These are phyloP conservation scores for Dermochelys coriacea DNA, from an alignment of 2,797 vertebrate genomes.

Conservation along the genomic window DNA sequence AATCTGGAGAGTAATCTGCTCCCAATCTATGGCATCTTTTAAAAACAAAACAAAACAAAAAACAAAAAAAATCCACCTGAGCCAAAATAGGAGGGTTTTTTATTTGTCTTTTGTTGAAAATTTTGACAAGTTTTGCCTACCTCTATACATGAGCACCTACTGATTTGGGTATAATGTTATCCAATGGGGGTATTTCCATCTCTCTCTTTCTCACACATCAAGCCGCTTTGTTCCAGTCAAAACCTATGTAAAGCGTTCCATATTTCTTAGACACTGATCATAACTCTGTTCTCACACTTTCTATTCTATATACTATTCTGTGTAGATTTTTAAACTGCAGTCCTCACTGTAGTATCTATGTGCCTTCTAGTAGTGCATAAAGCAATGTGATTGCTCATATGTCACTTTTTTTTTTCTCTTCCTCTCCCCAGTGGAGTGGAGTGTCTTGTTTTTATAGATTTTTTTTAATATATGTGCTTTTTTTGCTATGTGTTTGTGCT, in stretches of 20 bases:
- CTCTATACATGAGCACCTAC: background rate
- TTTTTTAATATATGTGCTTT: too few relatives aligned
- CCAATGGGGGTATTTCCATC: background rate
- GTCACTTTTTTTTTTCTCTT: too few relatives aligned
- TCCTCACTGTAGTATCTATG: too few relatives aligned
- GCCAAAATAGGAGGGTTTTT: background rate
- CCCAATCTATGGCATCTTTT: background rate
- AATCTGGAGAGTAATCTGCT: background rate
- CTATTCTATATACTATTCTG: background rate
- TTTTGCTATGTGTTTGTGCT: too few relatives aligned
- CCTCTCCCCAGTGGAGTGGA: too few relatives aligned
- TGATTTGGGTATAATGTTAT: background rate
- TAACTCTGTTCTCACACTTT: background rate
- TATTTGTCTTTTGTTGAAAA: background rate
- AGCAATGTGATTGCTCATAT: too few relatives aligned
- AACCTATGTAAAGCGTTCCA: background rate
- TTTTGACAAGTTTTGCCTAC: background rate
- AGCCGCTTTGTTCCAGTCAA: background rate
- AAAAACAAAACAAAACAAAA: background rate
- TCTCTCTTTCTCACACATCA: background rate
- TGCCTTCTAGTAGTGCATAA: too few relatives aligned
- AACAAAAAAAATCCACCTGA: background rate
- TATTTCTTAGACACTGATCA: background rate
- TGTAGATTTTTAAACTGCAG: too few relatives aligned
- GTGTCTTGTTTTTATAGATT: too few relatives aligned